phyloP scores from a whole-genome alignment of 2,888 invertebrate species.

The Orchesellides sinensis region DNA sequence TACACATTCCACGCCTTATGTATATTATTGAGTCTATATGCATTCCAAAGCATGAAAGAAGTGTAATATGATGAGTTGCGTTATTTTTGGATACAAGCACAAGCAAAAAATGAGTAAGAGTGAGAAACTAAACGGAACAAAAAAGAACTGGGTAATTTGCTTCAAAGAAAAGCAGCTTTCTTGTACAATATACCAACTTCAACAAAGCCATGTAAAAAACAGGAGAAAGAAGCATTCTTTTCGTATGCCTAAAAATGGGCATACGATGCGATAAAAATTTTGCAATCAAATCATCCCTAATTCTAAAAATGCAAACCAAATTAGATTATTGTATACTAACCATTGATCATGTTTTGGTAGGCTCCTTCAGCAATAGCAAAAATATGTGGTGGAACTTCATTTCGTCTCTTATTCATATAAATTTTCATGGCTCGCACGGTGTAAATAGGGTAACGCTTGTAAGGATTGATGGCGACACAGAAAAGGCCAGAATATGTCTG shows the following conservation, averaged over 20 bases:
- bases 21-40: constrained; percentile 43
- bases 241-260: constrained; percentile 57
- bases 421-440: constrained; percentile 96
- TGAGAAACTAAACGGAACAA: constrained; percentile 24
- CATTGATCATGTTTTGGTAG: constrained; percentile 95
- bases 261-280: background rate
- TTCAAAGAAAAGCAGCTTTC: background rate
- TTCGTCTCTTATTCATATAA: constrained; percentile 99
- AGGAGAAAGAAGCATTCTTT: constrained; percentile 34
- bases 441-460: constrained; percentile 99
- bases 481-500: constrained; percentile 99
- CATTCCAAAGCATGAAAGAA: constrained; percentile 39
- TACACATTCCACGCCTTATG: background rate
- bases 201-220: constrained; percentile 41
- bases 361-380: constrained; percentile 99
- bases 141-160: constrained; percentile 16
- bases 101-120: constrained; percentile 3
- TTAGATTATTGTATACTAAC: constrained; percentile 36
- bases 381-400: constrained; percentile 99
- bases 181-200: background rate
- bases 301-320: background rate
- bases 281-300: background rate
- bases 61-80: constrained; percentile 50
- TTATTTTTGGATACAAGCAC: constrained; percentile 60
- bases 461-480: constrained; percentile 99